Base-by-base conservation (phyloP, 1,140 invertebrate genomes). In the Prorops nasuta region DNA sequence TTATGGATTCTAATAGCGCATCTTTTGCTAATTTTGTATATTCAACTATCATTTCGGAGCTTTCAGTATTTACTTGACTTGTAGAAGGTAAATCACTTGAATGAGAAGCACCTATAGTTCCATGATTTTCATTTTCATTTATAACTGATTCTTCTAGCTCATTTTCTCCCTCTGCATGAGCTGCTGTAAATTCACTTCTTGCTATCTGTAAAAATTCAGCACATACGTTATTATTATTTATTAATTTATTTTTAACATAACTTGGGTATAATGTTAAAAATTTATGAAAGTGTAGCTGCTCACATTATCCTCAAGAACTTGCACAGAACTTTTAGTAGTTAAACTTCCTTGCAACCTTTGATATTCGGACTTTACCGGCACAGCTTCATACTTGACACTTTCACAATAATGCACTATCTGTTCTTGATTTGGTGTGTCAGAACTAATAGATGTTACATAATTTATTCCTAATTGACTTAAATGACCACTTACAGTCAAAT, bases 401-500 rank as follows among this genome's bases (percentile, higher is more conserved):
- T 72, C 61, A 38, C 66, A 72, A 19, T 69, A 77, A 44, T 74
- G 71, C 3, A 74, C 67, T 19, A 74, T 73, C 50, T 69, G 65
- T 21, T 67, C 64, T 16, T 59, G 48, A 47, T 39, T 65, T 32
- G 72, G 60, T 37, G 63, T 53, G 10, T 70, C 64, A 3, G 74
- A 42, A 36, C 52, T 66, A 38, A 76, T 76, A 1, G 69, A 60
- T 34, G 71, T 72, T 3, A 76, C 75, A 56, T 76, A 76, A 65
- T 77, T 76, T 45, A 77, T 77, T 44, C 66, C 73, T 49, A 77
- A 53, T 18, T 74, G 73, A 52, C 65, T 62, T 3, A 74, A 58
- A 35, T 73, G 67, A 15, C 63, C 65, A 20, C 51, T 55, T 0
- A 73, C 71, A 14, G 71, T 63, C 31, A 77, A 54, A 51, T 74